Evolutionary conservation across 2,888 invertebrate species (phyloP).

Genomic region (Drosophila antonietae): DNA sequence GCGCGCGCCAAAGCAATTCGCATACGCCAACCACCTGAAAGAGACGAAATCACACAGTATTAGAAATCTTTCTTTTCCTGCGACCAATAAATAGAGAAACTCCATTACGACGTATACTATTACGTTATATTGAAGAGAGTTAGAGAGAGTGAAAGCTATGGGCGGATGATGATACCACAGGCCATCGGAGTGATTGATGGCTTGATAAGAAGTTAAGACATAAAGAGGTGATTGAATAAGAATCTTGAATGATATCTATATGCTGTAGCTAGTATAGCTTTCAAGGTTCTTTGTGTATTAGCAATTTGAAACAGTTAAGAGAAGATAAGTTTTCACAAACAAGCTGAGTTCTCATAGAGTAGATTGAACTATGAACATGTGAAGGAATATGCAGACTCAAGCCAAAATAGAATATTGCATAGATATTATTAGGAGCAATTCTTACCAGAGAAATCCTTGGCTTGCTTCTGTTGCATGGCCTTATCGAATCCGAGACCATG

Average conservation of each 20-base stretch:
- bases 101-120: background rate
- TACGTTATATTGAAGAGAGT: background rate
- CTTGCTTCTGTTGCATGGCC: slow-evolving; percentile 93
- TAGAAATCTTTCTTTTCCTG: background rate
- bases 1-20: slow-evolving; percentile 98
- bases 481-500: slow-evolving; percentile 97
- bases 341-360: no score
- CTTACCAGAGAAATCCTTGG: slow-evolving; percentile 91
- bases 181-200: no score
- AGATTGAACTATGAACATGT: background rate
- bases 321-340: background rate
- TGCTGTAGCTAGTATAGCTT: background rate
- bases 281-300: background rate
- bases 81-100: background rate
- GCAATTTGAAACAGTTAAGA: background rate
- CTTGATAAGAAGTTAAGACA: background rate
- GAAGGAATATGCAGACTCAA: background rate
- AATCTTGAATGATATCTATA: background rate
- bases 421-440: background rate
- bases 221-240: background rate
- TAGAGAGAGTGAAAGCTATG: background rate
- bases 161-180: background rate
- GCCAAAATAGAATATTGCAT: background rate
- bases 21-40: slow-evolving; percentile 98
- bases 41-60: background rate